Conservation (phyloP, 1,140 invertebrate genomes). For the Bemisia tabaci region DNA sequence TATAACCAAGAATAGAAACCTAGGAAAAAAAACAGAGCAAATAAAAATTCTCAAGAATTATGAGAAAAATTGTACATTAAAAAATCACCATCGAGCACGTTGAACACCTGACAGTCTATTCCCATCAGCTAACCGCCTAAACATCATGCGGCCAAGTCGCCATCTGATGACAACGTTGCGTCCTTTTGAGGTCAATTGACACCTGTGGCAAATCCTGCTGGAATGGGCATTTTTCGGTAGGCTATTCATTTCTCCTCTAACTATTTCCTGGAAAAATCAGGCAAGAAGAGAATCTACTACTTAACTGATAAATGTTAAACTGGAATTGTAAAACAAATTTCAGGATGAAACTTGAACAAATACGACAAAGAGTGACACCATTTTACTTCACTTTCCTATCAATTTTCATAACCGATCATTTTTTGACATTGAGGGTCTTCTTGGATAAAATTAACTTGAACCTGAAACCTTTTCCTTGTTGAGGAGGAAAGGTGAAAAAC, state of each 20-base stretch:
- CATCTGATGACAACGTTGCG: conserved; percentile 57
- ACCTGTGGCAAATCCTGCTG: conserved; percentile 50
- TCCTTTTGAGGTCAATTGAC: conserved; percentile 64
- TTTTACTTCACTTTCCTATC: too few species aligned
- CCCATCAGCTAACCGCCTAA: conserved; percentile 75
- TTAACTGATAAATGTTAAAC: neutral
- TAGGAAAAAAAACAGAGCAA: neutral
- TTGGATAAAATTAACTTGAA: too few species aligned
- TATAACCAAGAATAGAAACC: neutral
- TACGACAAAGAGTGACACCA: neutral
- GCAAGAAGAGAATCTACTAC: neutral
- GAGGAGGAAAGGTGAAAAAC: too few species aligned
- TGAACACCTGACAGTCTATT: conserved; percentile 78
- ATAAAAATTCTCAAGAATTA: neutral
- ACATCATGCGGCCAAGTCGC: conserved; percentile 76
- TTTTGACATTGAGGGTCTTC: too few species aligned
- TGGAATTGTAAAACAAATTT: neutral
- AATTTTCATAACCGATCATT: too few species aligned
- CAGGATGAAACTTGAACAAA: neutral
- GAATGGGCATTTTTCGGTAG: conserved; percentile 59
- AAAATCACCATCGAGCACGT: conserved; percentile 63
- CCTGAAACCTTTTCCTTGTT: too few species aligned
- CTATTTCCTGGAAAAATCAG: conserved; percentile 37
- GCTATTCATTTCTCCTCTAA: conserved; percentile 53
- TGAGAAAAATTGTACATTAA: neutral